Evolutionary conservation across 2,888 invertebrate species (phyloP).

Genomic region (Mongoloraphidia duomilia): DNA sequence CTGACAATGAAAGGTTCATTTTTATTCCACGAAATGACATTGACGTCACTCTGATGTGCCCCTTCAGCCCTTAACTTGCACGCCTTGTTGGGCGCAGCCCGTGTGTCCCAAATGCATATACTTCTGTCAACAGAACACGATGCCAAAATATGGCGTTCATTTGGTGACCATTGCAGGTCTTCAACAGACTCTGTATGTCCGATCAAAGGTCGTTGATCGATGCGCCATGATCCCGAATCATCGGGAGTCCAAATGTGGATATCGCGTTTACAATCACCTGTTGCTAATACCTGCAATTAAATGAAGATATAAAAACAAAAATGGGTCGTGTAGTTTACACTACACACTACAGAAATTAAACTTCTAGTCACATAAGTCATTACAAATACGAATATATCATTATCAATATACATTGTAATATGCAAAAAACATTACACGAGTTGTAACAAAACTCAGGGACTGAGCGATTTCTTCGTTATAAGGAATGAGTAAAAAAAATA

Average conservation of each 20-base stretch:
- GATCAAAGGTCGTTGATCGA: conserved; percentile 75
- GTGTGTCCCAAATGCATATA: conserved; percentile 91
- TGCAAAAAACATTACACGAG: too few relatives aligned
- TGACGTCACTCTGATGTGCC: conserved; percentile 85
- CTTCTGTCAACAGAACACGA: conserved; percentile 81
- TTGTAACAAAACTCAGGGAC: too few relatives aligned
- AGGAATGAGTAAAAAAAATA: too few relatives aligned
- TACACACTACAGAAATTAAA: too few relatives aligned
- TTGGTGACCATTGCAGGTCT: conserved; percentile 98
- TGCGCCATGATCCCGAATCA: conserved; percentile 69
- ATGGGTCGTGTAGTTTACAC: background rate
- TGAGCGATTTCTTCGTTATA: too few relatives aligned
- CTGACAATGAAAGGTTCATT: conserved; percentile 83
- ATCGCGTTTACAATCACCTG: conserved; percentile 85
- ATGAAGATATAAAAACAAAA: background rate
- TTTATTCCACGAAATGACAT: conserved; percentile 95
- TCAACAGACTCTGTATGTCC: conserved; percentile 91
- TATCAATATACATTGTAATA: too few relatives aligned
- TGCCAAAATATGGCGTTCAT: conserved; percentile 76
- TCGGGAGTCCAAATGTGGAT: conserved; percentile 87
- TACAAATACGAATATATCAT: too few relatives aligned
- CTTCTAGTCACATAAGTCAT: too few relatives aligned
- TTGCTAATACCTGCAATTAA: conserved; percentile 58
- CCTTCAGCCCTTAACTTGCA: conserved; percentile 78
- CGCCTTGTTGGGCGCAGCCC: conserved; percentile 73